Evolutionary conservation across 1,140 invertebrate genomes (phyloP), one percentile per base, ranked within the genome.

Genomic region (Zaprionus inermis): DNA sequence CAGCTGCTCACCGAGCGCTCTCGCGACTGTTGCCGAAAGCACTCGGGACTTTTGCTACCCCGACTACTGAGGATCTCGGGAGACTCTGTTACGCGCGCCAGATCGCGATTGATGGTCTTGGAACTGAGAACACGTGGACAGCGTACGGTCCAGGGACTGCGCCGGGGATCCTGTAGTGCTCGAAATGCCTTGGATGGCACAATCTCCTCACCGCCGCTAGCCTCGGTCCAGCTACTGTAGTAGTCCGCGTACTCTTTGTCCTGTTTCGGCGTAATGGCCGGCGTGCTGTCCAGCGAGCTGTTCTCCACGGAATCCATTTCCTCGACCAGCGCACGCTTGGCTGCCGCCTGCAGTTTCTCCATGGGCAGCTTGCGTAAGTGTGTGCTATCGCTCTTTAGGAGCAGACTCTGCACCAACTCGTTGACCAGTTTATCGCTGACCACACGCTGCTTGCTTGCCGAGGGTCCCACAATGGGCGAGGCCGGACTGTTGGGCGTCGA

Each of bases 51-150:
- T 61, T 86, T 90, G 41, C 90, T 91, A 24, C 79, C 82, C 2
- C 90, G 67, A 20, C 64, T 41, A 28, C 18, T 76, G 18, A 71
- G 71, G 2, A 91, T 91, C 24, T 92, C 91, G 12, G 91, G 91
- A 4, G 91, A 92, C 61, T 92, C 91, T 6, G 89, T 90, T 5
- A 92, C 90, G 0, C 91, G 75, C 2, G 92, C 80, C 57, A 94
- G 61, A 68, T 93, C 91, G 16, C 92, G 88, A 41, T 93, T 93
- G 18, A 94, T 92, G 38, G 93, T 94, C 83, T 95, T 94, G 6
- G 92, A 92, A 66, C 94, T 95, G 59, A 93, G 92, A 12, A 94
- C 93, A 28, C 94, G 92, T 0, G 94, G 94, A 83, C 94, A 95
- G 73, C 93, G 84, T 12, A 76, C 91, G 11, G 83, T 77, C 91